These are phyloP conservation scores for Electrona antarctica DNA, from an alignment of 2,113 vertebrate species.

Conservation along the genomic window DNA sequence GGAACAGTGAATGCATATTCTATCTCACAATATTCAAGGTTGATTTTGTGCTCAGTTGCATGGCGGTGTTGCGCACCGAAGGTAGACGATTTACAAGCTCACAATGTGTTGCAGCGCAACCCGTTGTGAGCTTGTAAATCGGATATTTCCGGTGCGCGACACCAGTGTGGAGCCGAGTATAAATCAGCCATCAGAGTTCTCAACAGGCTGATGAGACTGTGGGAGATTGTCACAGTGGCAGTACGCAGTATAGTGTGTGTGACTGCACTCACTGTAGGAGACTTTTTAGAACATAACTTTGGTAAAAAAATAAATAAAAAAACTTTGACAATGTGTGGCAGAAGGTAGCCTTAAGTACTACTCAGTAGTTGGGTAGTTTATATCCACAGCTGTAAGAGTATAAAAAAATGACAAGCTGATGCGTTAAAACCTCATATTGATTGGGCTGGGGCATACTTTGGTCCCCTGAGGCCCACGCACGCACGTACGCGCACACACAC, in stretches of 20 bases:
- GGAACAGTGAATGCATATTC: constrained; percentile 25
- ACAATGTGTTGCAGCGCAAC: neutral
- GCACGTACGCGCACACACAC: neutral
- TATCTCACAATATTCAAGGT: constrained; percentile 26
- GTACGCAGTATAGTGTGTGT: neutral
- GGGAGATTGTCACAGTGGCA: constrained; percentile 39
- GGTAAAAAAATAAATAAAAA: neutral
- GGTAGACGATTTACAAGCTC: too few species aligned
- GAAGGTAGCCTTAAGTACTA: constrained; percentile 26
- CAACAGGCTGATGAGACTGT: constrained; percentile 38
- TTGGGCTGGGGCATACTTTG: constrained; percentile 32
- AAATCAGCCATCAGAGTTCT: too few species aligned
- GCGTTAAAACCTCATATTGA: constrained; percentile 50
- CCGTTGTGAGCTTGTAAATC: neutral
- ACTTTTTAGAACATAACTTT: constrained; percentile 19
- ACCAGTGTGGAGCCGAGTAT: too few species aligned
- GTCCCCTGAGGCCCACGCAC: constrained; percentile 13
- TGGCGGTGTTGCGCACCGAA: too few species aligned
- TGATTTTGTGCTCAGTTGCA: too few species aligned
- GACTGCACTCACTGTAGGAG: constrained; percentile 4
- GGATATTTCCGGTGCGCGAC: too few species aligned
- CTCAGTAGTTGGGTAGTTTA: constrained; percentile 20
- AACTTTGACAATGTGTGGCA: constrained; percentile 29
- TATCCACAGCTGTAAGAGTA: constrained; percentile 31
- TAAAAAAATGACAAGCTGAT: constrained; percentile 33